Base-by-base conservation (phyloP, 1,140 invertebrate species). In the Adoxophyes honmai region DNA sequence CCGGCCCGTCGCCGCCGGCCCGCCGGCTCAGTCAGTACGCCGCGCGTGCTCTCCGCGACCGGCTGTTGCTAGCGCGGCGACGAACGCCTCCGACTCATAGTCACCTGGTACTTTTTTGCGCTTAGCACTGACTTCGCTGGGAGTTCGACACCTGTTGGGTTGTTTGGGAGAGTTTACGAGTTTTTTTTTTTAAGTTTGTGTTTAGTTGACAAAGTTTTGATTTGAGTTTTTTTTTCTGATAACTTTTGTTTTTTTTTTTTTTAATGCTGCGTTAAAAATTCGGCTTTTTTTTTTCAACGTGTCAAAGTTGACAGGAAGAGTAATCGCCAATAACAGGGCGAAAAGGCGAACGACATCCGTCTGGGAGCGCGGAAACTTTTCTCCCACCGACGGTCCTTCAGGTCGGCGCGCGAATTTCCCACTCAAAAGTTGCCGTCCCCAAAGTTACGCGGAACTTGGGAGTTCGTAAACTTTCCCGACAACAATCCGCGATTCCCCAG, bases 311-410 rank as follows among this genome's bases (percentile, higher is more conserved):
- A 15, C 15, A 39, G 11, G 3, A 14, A 14, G 5, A 9, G 10
- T 15, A 39, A 9, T 36, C n/a, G 34, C 1, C 9, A 11, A 54
- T 54, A 54, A 34, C 21, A 39, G 55, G 11, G 33, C 15, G 59
- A 62, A 64, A 72, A 60, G 69, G 65, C 63, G 68, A 64, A 58
- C 62, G 64, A 64, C 64, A 64, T 67, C 58, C 62, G 55, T 60
- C 66, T 28, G 71, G 68, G 70, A 72, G 64, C 64, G 67, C 70
- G 68, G 89, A 83, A 82, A 82, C 62, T 81, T 88, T 88, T 86
- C 62, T 81, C 87, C 3, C 44, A 87, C 85, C 42, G 87, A 89
- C 62, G 90, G 90, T 75, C 81, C 79, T 76, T 71, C 73, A 78
- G 71, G 73, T 75, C 57, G 80, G 74, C 69, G 74, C 69, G 74